Evolutionary conservation across 2,113 vertebrate genomes (phyloP).

Genomic region (Cephalopterus ornatus): DNA sequence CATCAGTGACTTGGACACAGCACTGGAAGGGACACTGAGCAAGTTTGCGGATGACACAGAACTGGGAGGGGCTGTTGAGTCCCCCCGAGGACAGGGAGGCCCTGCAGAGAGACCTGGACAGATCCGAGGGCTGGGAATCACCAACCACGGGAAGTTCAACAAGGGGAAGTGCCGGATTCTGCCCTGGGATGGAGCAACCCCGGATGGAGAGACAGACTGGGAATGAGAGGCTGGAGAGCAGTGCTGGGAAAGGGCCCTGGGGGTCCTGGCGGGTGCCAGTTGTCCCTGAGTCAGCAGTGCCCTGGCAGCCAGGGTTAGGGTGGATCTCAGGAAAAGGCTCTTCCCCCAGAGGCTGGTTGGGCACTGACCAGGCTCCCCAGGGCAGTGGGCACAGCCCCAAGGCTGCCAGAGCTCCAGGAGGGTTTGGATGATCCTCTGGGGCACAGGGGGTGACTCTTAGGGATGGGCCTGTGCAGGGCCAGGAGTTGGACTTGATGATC

Average conservation of each 20-base stretch:
- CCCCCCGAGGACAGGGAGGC: background rate
- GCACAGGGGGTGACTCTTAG: background rate
- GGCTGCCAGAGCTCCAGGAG: too few relatives aligned
- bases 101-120: background rate
- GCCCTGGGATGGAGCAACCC: background rate
- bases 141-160: background rate
- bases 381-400: too few relatives aligned
- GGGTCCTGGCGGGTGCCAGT: background rate
- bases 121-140: background rate
- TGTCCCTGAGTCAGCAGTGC: background rate
- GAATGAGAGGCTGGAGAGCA: background rate
- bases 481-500: background rate
- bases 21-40: background rate
- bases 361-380: too few relatives aligned
- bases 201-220: background rate
- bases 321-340: too few relatives aligned
- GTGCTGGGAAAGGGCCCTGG: background rate
- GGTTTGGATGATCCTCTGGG: background rate
- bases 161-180: background rate
- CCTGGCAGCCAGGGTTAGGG: background rate
- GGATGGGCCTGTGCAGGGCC: background rate
- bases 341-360: too few relatives aligned
- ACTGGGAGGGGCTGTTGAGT: background rate
- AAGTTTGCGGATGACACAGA: background rate
- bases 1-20: background rate